Evolutionary conservation across 1,140 invertebrate species (phyloP).

Genomic region (Apis cerana): DNA sequence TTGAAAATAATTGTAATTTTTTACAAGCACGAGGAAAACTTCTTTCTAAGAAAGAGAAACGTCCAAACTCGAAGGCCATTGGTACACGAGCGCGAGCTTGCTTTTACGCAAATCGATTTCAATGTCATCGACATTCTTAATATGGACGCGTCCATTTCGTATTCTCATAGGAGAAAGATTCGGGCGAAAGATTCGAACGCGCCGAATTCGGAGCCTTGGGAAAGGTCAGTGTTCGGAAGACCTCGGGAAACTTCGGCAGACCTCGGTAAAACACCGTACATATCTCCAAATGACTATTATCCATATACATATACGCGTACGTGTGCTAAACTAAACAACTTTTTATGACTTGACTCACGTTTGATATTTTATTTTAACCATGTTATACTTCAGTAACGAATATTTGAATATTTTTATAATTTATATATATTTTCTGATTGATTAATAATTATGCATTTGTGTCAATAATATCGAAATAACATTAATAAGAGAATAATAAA

Average conservation of each 20-base stretch:
- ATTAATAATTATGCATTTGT: not conserved
- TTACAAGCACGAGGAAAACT: not conserved
- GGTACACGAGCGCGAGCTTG: not conserved
- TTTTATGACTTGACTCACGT: not conserved
- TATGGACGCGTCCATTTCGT: not conserved
- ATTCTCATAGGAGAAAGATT: slow-evolving; percentile 1
- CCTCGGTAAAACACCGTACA: not conserved
- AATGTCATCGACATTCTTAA: slow-evolving; percentile 30
- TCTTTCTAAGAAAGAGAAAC: not conserved
- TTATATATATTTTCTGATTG: no score
- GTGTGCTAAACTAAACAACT: not conserved
- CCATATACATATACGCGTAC: no score
- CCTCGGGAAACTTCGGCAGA: not conserved
- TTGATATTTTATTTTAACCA: no score
- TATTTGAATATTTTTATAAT: no score
- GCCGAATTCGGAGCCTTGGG: slow-evolving; percentile 13
- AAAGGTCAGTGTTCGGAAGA: slow-evolving; percentile 3
- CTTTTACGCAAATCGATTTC: slow-evolving; percentile 4
- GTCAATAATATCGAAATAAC: not conserved
- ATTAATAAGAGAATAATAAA: not conserved
- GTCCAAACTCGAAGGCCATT: not conserved
- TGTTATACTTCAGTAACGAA: no score
- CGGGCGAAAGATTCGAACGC: not conserved
- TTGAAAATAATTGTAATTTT: not conserved
- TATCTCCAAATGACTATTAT: no score